phyloP scores from a whole-genome alignment of 2,797 vertebrate species.

The Benthosema pterotum region DNA sequence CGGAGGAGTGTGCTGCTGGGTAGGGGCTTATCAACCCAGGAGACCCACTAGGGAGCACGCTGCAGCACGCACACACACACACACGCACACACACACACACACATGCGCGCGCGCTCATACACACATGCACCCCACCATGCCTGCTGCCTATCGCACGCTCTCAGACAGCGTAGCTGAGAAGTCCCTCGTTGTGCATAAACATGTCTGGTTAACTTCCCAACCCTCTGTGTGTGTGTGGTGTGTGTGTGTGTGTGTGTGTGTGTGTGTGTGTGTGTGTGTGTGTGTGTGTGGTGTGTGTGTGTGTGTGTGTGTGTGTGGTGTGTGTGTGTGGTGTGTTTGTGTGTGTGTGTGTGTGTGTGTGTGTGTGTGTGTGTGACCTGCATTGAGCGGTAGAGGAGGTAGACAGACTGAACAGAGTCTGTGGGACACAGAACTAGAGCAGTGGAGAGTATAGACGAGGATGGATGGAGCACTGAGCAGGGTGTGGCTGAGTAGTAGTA shows the following conservation, averaged over 20 bases:
- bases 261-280: conserved; percentile 13
- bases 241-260: conserved; percentile 1
- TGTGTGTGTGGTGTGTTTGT: too few species aligned
- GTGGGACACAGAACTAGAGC: too few species aligned
- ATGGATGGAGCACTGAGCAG: too few species aligned
- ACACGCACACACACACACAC: too few species aligned
- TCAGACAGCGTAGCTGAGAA: conserved; percentile 37
- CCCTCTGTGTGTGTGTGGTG: not conserved
- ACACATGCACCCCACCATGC: not conserved
- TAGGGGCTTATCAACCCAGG: conserved; percentile 56
- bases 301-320: conserved; percentile 22
- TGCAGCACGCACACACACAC: too few species aligned
- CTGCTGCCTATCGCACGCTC: conserved; percentile 34
- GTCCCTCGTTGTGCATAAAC: conserved; percentile 21
- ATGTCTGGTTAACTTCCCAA: conserved; percentile 33
- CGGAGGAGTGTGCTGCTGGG: conserved; percentile 40
- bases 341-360: conserved; percentile 22
- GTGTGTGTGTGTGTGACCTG: conserved; percentile 46
- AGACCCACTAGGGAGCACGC: conserved; percentile 43
- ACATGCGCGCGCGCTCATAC: not conserved
- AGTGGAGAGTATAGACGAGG: too few species aligned
- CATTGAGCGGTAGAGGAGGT: conserved; percentile 22
- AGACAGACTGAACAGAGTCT: conserved; percentile 2
- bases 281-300: not conserved
- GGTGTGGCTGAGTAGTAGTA: too few species aligned